phyloP scores from a whole-genome alignment of 35 echinoderm and acorn worm species.

The Stichopus chloronotus region DNA sequence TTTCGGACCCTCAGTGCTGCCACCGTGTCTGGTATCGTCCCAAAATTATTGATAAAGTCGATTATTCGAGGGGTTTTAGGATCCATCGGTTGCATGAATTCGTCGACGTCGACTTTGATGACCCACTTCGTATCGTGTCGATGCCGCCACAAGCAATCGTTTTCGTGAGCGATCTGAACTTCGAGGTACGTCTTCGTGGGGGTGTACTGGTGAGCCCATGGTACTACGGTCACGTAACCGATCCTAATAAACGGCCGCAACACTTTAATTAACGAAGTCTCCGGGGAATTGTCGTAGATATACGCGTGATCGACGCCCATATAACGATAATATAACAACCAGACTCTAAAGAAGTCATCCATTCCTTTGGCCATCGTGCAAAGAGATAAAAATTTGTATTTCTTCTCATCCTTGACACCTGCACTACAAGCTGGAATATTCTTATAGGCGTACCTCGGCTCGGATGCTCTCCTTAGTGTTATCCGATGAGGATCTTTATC shows the following conservation, averaged over 20 bases:
- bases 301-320: constrained; percentile 89
- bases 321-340: constrained; percentile 84
- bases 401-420: constrained; percentile 38
- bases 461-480: constrained; percentile 23
- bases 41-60: constrained; percentile 61
- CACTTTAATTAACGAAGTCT: constrained; percentile 44
- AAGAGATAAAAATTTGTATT: constrained; percentile 62
- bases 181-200: constrained; percentile 87
- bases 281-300: constrained; percentile 78
- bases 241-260: constrained; percentile 48
- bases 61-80: constrained; percentile 48
- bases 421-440: constrained; percentile 55
- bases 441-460: constrained; percentile 35
- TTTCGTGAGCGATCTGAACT: constrained; percentile 86
- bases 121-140: constrained; percentile 70
- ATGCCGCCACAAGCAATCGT: constrained; percentile 81
- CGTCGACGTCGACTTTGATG: constrained; percentile 84
- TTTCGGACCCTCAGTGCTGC: constrained; percentile 72
- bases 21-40: not conserved
- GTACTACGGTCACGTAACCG: constrained; percentile 77
- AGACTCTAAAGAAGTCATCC: constrained; percentile 71
- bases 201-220: constrained; percentile 72
- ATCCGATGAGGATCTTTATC: not conserved
- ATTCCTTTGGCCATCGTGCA: constrained; percentile 95
- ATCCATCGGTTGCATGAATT: constrained; percentile 86